phyloP scores from a whole-genome alignment of 2,888 invertebrate genomes.

The Cerceris ruficornis region DNA sequence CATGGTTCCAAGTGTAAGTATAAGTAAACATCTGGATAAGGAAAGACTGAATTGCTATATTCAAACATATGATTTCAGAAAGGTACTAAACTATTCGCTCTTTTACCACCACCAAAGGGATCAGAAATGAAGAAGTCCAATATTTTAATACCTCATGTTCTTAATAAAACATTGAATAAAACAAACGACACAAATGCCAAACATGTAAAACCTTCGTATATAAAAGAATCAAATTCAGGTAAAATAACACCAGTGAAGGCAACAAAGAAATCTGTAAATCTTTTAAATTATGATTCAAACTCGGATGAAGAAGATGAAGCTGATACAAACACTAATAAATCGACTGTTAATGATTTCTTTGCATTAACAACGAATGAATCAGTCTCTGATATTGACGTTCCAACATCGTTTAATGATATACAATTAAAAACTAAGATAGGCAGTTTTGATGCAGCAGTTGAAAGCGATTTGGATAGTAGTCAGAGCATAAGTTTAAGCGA shows the following conservation, averaged over 20 bases:
- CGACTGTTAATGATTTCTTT: conserved; percentile 78
- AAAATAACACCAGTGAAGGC: conserved; percentile 35
- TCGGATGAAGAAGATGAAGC: conserved; percentile 77
- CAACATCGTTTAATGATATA: neutral
- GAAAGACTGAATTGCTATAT: conserved; percentile 64
- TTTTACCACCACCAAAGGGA: conserved; percentile 88
- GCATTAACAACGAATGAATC: conserved; percentile 66
- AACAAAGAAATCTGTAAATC: conserved; percentile 33
- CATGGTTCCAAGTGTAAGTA: conserved; percentile 83
- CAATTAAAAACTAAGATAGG: neutral
- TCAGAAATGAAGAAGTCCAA: conserved; percentile 72
- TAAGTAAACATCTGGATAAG: neutral
- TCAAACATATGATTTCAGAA: conserved; percentile 81
- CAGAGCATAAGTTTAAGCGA: neutral
- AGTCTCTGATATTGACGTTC: neutral
- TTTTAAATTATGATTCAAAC: conserved; percentile 74
- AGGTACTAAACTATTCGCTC: conserved; percentile 86
- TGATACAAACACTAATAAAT: conserved; percentile 12
- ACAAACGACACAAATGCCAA: conserved; percentile 19
- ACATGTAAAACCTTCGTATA: conserved; percentile 5
- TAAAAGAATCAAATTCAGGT: neutral
- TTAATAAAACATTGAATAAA: conserved; percentile 79
- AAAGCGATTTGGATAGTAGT: neutral
- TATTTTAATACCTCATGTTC: conserved; percentile 82
- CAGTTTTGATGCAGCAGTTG: neutral